Percentiles rank a stretch among this genome's conserved stretches.
These are phyloP conservation scores for Drosophila formosana DNA, from an alignment of 2,888 invertebrate genomes.

Conservation along the genomic window DNA sequence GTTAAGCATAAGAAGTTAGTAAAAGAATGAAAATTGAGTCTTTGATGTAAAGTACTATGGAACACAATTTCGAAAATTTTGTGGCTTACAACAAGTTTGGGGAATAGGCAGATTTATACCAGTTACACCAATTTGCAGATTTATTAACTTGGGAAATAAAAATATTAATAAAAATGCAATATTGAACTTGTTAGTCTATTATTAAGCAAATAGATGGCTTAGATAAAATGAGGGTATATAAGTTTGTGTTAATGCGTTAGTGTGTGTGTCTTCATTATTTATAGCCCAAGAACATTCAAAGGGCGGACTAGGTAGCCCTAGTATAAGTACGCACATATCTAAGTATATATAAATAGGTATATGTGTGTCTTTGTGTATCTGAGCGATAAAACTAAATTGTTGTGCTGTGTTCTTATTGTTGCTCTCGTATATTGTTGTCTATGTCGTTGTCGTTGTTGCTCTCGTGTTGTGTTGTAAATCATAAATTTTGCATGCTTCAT, in stretches of 20 bases:
- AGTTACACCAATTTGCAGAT: no score
- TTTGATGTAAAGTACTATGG: no score
- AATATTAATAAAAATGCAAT: no score
- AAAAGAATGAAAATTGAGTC: no score
- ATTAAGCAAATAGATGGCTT: neutral
- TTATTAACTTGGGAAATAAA: no score
- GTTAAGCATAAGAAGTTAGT: no score
- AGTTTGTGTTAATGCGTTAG: neutral
- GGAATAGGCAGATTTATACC: no score
- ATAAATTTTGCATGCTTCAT: conserved; percentile 76
- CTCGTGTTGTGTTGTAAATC: conserved; percentile 72
- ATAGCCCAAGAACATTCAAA: conserved; percentile 33
- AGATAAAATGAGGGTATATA: conserved; percentile 14
- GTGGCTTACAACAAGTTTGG: no score
- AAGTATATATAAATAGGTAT: neutral
- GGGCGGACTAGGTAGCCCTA: neutral
- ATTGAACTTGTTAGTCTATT: conserved; percentile 24
- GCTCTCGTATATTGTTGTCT: conserved; percentile 32
- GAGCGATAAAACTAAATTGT: conserved; percentile 33
- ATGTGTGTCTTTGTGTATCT: conserved; percentile 17
- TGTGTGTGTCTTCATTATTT: conserved; percentile 37
- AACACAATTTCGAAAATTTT: no score
- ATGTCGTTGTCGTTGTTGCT: conserved; percentile 40
- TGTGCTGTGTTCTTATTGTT: conserved; percentile 35
- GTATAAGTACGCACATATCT: neutral